phyloP scores from a whole-genome alignment of 2,113 vertebrate genomes.

The Percopsis transmontana region DNA sequence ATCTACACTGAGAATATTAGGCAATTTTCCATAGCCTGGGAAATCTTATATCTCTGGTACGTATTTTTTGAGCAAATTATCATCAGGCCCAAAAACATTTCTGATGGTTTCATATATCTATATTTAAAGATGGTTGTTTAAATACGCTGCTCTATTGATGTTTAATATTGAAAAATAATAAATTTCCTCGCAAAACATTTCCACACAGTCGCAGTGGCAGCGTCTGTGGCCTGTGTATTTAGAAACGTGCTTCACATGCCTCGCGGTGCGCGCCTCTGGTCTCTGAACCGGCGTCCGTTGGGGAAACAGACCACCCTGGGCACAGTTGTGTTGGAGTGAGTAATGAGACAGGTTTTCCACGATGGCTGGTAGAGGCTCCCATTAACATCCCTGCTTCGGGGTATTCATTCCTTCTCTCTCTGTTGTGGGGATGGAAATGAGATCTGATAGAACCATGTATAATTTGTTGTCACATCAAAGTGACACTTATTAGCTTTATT shows the following conservation, averaged over 20 bases:
- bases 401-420: slow-evolving; percentile 64
- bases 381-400: slow-evolving; percentile 76
- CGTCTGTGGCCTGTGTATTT: slow-evolving; percentile 48
- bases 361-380: slow-evolving; percentile 72
- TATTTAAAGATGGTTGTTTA: background rate
- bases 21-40: slow-evolving; percentile 24
- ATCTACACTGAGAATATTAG: background rate
- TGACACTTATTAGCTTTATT: slow-evolving; percentile 77
- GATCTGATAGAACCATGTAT: slow-evolving; percentile 75
- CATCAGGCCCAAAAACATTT: background rate
- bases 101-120: background rate
- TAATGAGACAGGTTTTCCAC: slow-evolving; percentile 75
- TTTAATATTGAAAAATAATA: slow-evolving; percentile 23
- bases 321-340: slow-evolving; percentile 72
- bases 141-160: background rate
- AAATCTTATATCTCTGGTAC: slow-evolving; percentile 10
- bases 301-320: slow-evolving; percentile 71
- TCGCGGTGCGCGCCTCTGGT: slow-evolving; percentile 50
- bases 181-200: slow-evolving; percentile 51
- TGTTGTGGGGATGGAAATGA: slow-evolving; percentile 70
- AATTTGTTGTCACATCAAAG: slow-evolving; percentile 79
- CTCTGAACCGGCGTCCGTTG: slow-evolving; percentile 64
- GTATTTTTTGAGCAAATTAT: slow-evolving; percentile 11
- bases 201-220: slow-evolving; percentile 48
- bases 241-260: slow-evolving; percentile 41